Evolutionary conservation across 2,113 vertebrate species (phyloP).

Genomic region (Anhinga rufa): DNA sequence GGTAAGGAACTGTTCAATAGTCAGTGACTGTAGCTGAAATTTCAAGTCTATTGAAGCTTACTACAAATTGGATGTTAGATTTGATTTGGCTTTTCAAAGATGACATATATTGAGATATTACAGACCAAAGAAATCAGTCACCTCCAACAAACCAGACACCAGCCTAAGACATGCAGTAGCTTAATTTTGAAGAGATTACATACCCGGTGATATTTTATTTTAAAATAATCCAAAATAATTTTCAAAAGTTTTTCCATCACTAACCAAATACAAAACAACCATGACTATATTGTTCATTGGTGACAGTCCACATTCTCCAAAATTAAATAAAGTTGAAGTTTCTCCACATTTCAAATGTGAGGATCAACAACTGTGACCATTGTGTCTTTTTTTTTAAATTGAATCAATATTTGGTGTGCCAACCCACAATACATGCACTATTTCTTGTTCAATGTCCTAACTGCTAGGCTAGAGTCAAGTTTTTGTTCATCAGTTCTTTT

Average conservation of each 20-base stretch:
- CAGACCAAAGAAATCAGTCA: not conserved
- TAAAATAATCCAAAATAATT: not conserved
- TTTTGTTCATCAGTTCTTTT: not conserved
- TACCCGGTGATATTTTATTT: not conserved
- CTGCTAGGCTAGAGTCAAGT: not conserved
- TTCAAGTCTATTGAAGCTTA: not conserved
- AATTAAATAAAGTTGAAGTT: not conserved
- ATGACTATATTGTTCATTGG: not conserved
- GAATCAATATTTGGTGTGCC: not conserved
- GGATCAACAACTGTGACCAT: not conserved
- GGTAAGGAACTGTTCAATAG: not conserved
- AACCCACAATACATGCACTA: not conserved
- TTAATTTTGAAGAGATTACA: not conserved
- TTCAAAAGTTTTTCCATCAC: not conserved
- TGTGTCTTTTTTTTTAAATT: not conserved
- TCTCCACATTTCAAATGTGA: not conserved
- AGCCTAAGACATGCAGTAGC: not conserved
- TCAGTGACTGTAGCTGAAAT: not conserved
- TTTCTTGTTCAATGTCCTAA: not conserved
- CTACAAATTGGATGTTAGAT: not conserved
- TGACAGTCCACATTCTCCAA: not conserved
- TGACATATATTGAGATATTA: not conserved
- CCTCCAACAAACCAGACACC: not conserved
- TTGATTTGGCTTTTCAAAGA: not conserved
- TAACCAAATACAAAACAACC: not conserved